Evolutionary conservation across 1,140 invertebrate genomes (phyloP), one percentile per base, ranked within the genome.

Genomic region (Lamellibrachia luymesi): DNA sequence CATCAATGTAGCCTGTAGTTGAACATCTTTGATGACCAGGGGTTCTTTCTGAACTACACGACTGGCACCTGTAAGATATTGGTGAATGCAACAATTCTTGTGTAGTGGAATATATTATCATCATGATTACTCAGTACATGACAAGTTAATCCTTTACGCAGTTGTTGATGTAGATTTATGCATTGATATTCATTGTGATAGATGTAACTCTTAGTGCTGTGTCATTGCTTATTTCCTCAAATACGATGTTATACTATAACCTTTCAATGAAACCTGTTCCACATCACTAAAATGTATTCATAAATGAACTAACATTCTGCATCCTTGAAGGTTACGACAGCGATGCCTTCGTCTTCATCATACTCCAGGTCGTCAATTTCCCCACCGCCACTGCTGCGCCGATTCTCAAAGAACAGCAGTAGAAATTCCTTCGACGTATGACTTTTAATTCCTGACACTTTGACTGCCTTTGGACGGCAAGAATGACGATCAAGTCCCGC

Each of bases 371-470:
- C 27, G 8, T 52, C 51, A 52, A 92, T 92, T 27, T 92, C 7
- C 7, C 92, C 92, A 2, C 92, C 92, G 5, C 92, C 92, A 50
- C 38, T 50, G 6, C 50, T 51, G 27, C n/a, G 51, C 51, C 56
- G 25, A 51, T 51, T 92, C 56, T 92, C 92, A 52, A 92, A 64
- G 92, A 92, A 92, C 50, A 92, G 22, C 13, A 8, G 6, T 27
- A 92, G 51, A 1, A 64, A 52, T 6, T 49, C 51, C 51, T 7
- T 50, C 51, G 51, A 52, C 25, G 50, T 92, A 2, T 64, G 10
- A 50, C 51, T 51, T 7, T 25, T 2, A 52, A 92, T 92, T 51
- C 56, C 92, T 50, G 27, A 38, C 38, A 92, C 92, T 52, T 10
- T 38, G 38, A 92, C 92, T 92, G 51, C n/a, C 56, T 64, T 64